Conservation (phyloP, 2,797 vertebrate species). For the Micromesistius poutassou region DNA sequence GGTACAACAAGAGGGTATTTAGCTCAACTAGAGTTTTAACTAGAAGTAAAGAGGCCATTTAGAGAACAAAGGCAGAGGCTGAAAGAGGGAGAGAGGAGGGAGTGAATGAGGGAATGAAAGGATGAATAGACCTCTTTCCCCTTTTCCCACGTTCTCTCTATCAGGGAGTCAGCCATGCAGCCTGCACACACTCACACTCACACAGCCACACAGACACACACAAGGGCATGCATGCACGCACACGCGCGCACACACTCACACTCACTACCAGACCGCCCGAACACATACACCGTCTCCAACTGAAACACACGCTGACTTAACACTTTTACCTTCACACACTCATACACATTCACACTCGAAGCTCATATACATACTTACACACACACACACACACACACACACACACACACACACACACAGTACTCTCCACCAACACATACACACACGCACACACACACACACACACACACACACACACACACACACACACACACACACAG, state of each 20-base stretch:
- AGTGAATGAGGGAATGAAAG: conserved; percentile 66
- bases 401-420: neutral
- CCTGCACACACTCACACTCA: conserved; percentile 51
- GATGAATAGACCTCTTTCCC: conserved; percentile 78
- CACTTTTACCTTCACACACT: neutral
- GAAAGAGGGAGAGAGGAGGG: conserved; percentile 55
- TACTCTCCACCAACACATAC: neutral
- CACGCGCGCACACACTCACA: neutral
- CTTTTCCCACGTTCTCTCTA: conserved; percentile 74
- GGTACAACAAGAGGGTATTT: conserved; percentile 55
- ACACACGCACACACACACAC: neutral
- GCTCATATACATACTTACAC: neutral
- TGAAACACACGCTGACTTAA: conserved; percentile 2
- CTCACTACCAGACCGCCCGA: neutral
- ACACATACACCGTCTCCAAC: conserved; percentile 13
- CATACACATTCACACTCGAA: neutral
- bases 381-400: too few species aligned
- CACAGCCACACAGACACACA: conserved; percentile 42
- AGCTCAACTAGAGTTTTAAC: conserved; percentile 58
- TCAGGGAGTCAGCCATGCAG: conserved; percentile 65
- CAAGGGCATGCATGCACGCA: conserved; percentile 12
- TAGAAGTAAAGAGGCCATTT: conserved; percentile 71
- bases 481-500: neutral
- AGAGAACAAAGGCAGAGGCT: conserved; percentile 67
- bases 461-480: neutral